Conservation (phyloP, 2,797 vertebrate species). For the Sebastes umbrosus region DNA sequence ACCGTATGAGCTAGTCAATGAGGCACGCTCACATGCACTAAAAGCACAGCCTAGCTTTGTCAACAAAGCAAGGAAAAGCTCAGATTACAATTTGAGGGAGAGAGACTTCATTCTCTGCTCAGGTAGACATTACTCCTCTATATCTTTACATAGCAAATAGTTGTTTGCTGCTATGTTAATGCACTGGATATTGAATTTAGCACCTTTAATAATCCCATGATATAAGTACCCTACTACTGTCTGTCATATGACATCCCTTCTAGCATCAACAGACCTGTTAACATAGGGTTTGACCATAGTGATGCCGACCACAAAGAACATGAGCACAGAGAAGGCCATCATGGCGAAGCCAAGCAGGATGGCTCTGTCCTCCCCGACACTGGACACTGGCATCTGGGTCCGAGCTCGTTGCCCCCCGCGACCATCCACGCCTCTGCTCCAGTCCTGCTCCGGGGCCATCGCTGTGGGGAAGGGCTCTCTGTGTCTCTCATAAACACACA, state of each 20-base stretch:
- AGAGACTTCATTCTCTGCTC: too few species aligned
- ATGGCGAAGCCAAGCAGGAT: conserved; percentile 84
- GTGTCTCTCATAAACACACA: conserved; percentile 17
- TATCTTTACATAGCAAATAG: too few species aligned
- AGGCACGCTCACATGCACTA: too few species aligned
- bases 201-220: background rate
- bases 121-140: too few species aligned
- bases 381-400: conserved; percentile 69
- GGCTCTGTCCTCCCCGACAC: conserved; percentile 86
- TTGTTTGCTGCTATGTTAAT: too few species aligned
- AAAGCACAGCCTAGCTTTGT: too few species aligned
- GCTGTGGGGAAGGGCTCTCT: conserved; percentile 70
- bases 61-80: too few species aligned
- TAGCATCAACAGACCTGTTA: conserved; percentile 57
- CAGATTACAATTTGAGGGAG: too few species aligned
- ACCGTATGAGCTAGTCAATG: too few species aligned
- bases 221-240: background rate
- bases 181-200: too few species aligned
- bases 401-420: conserved; percentile 48
- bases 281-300: conserved; percentile 82
- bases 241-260: background rate
- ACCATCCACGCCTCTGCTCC: conserved; percentile 38
- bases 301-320: conserved; percentile 87
- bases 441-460: conserved; percentile 51
- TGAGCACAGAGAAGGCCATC: conserved; percentile 87